phyloP scores from a whole-genome alignment of 2,888 invertebrate genomes.

The Pterobdella sp. region DNA sequence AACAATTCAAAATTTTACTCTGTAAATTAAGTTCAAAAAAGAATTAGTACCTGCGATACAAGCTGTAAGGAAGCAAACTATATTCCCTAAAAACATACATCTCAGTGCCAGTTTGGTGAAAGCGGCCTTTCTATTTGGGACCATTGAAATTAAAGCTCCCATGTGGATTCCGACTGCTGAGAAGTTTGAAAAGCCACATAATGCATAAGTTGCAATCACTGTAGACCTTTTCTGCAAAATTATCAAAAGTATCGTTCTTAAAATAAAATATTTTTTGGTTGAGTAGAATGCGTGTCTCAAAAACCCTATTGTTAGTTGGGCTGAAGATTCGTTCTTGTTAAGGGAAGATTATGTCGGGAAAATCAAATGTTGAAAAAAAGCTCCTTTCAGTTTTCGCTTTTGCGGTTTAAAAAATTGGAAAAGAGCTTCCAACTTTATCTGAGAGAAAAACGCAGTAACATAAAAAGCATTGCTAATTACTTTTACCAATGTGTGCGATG shows the following conservation, averaged over 20 bases:
- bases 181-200: conserved; percentile 8
- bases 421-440: too few species aligned
- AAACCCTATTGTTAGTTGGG: not conserved
- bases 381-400: too few species aligned
- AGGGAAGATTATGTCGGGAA: too few species aligned
- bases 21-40: too few species aligned
- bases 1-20: too few species aligned
- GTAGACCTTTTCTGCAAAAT: not conserved
- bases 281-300: not conserved
- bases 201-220: not conserved
- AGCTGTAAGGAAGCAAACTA: not conserved
- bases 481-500: too few species aligned
- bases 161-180: not conserved
- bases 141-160: not conserved
- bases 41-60: conserved; percentile 13
- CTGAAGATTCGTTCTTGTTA: too few species aligned
- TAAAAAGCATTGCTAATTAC: too few species aligned
- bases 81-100: not conserved
- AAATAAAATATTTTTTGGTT: not conserved
- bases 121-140: not conserved
- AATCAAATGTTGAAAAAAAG: too few species aligned
- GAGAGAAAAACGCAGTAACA: too few species aligned
- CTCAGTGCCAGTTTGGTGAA: not conserved
- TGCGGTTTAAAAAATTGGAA: too few species aligned
- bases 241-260: not conserved